phyloP scores from a whole-genome alignment of 2,888 invertebrate genomes.

The Theretra japonica region DNA sequence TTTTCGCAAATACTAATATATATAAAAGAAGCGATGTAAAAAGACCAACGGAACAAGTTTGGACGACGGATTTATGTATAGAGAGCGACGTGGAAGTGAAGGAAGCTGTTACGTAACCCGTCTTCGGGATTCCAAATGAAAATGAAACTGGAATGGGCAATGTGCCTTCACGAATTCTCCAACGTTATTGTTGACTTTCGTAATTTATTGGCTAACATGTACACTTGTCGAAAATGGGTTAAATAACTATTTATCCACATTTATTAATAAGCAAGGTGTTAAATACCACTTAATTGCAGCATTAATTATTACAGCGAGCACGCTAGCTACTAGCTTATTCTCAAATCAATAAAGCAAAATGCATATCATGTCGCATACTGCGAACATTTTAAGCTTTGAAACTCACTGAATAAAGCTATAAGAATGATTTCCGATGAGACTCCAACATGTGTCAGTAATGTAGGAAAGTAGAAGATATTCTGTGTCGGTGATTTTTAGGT shows the following conservation, averaged over 20 bases:
- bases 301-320: not conserved
- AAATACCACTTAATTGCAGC: no score
- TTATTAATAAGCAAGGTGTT: not conserved
- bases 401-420: not conserved
- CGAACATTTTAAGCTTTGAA: not conserved
- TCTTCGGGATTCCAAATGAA: slow-evolving; percentile 41
- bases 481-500: not conserved
- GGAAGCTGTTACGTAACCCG: slow-evolving; percentile 44
- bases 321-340: not conserved
- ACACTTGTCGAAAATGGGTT: not conserved
- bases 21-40: slow-evolving; percentile 41
- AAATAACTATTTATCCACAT: not conserved
- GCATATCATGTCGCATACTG: no score
- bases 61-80: slow-evolving; percentile 35
- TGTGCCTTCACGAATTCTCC: slow-evolving; percentile 37
- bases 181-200: not conserved
- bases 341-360: no score
- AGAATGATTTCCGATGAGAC: not conserved
- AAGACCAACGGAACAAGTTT: slow-evolving; percentile 38
- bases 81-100: slow-evolving; percentile 36
- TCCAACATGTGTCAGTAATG: not conserved
- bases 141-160: slow-evolving; percentile 42
- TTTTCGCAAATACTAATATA: slow-evolving; percentile 32
- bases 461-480: not conserved
- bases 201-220: not conserved